Percentiles rank a stretch among this genome's conserved stretches.
phyloP scores from a whole-genome alignment of 2,888 invertebrate genomes.

The Herminia tarsipennalis region DNA sequence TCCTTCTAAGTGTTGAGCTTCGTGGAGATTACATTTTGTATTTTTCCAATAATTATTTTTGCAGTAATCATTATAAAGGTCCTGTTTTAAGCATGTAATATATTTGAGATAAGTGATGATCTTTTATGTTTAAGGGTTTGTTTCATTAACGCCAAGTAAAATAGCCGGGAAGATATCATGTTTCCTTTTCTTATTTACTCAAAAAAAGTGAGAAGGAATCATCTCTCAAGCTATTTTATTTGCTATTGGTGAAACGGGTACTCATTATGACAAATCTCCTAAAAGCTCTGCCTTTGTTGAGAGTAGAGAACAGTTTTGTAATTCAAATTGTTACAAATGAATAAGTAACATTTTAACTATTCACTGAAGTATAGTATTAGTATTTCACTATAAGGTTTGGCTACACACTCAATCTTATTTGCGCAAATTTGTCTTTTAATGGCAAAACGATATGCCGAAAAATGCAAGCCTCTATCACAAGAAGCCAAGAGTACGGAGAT shows the following conservation, averaged over 20 bases:
- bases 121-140: conserved; percentile 20
- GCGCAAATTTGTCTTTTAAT: neutral
- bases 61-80: conserved; percentile 29
- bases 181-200: neutral
- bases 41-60: conserved; percentile 29
- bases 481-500: too few species aligned
- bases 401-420: too few species aligned
- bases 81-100: conserved; percentile 38
- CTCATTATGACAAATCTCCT: conserved; percentile 42
- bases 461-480: too few species aligned
- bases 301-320: conserved; percentile 53
- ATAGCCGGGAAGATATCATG: neutral
- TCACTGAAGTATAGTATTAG: conserved; percentile 1
- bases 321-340: conserved; percentile 26
- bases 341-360: conserved; percentile 34
- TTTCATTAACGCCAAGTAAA: neutral
- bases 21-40: conserved; percentile 45
- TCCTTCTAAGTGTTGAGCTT: conserved; percentile 58
- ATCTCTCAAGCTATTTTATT: neutral
- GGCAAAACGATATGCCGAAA: too few species aligned
- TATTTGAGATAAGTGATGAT: conserved; percentile 29
- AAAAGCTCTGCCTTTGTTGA: conserved; percentile 59
- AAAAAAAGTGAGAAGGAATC: neutral
- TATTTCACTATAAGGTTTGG: too few species aligned
- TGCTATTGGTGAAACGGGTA: conserved; percentile 2